These are phyloP conservation scores for Cyclura pinguis DNA, from an alignment of 2,797 vertebrate genomes.

Conservation along the genomic window DNA sequence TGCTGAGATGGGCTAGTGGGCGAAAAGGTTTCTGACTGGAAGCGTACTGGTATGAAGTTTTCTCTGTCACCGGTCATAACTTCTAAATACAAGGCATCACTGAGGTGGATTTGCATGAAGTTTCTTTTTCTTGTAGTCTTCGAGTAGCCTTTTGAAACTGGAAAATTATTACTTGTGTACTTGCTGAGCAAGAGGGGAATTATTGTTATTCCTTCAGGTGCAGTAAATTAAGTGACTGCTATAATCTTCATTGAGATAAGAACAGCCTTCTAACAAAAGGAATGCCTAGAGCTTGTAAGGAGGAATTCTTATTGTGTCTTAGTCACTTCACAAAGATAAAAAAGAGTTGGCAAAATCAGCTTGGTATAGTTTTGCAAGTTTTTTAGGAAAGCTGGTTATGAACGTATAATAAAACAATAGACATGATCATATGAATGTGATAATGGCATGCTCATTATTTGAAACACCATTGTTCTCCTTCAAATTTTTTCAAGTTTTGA, in stretches of 20 bases:
- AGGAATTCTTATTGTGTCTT: not conserved
- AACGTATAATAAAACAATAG: not conserved
- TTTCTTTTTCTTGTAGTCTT: slow-evolving; percentile 5
- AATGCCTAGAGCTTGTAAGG: not conserved
- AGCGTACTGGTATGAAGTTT: not conserved
- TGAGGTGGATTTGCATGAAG: not conserved
- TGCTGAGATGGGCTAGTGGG: not conserved
- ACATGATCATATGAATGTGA: not conserved
- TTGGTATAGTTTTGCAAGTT: not conserved
- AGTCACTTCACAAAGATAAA: not conserved
- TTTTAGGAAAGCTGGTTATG: not conserved
- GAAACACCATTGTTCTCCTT: not conserved
- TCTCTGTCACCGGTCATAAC: not conserved
- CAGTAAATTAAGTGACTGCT: not conserved
- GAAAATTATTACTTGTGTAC: not conserved
- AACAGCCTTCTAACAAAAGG: not conserved
- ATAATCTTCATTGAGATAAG: not conserved
- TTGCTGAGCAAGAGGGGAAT: not conserved
- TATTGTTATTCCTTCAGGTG: not conserved
- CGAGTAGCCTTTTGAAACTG: too few species aligned
- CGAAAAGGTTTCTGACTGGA: not conserved
- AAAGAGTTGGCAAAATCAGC: not conserved
- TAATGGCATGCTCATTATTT: not conserved
- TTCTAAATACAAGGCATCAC: not conserved
- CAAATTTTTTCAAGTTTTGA: not conserved